These are phyloP conservation scores for Laterallus jamaicensis DNA, from an alignment of 2,113 vertebrate species.

Conservation along the genomic window DNA sequence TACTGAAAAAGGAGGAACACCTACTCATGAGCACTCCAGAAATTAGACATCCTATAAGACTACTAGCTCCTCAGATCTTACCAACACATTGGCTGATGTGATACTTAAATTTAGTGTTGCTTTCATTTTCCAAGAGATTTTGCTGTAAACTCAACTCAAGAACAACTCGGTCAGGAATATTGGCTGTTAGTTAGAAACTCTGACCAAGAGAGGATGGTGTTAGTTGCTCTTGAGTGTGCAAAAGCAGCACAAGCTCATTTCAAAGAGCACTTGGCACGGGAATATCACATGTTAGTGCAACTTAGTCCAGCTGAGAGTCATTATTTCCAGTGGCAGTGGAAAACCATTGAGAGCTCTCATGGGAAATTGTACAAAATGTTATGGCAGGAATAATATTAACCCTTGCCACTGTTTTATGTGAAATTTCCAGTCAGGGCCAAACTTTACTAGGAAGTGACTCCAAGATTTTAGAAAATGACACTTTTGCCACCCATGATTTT, in stretches of 20 bases:
- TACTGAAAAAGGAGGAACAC: neutral
- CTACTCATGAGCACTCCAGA: neutral
- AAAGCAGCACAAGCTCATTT: constrained; percentile 44
- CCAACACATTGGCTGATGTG: neutral
- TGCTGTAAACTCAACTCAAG: neutral
- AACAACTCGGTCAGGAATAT: neutral
- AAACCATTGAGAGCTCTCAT: constrained; percentile 72
- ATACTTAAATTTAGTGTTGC: neutral
- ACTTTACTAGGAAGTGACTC: constrained; percentile 67
- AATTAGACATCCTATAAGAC: neutral
- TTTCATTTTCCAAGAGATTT: neutral
- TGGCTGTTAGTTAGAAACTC: constrained; percentile 19
- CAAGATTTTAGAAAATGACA: constrained; percentile 58
- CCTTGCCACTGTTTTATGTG: constrained; percentile 75
- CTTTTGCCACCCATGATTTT: constrained; percentile 4
- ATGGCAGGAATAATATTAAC: constrained; percentile 77
- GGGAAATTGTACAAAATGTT: constrained; percentile 72
- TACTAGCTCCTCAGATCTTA: neutral
- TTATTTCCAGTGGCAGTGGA: constrained; percentile 79
- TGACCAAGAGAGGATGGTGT: constrained; percentile 17
- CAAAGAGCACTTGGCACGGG: constrained; percentile 50
- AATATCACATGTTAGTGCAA: constrained; percentile 73
- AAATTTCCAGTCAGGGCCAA: constrained; percentile 68
- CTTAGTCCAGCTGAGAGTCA: constrained; percentile 75
- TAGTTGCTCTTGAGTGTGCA: constrained; percentile 63